A percentile compares a stretch with the other conserved stretches of the same genome.
Evolutionary conservation across 2,797 vertebrate species (phyloP).

Genomic region (Falco rusticolus): DNA sequence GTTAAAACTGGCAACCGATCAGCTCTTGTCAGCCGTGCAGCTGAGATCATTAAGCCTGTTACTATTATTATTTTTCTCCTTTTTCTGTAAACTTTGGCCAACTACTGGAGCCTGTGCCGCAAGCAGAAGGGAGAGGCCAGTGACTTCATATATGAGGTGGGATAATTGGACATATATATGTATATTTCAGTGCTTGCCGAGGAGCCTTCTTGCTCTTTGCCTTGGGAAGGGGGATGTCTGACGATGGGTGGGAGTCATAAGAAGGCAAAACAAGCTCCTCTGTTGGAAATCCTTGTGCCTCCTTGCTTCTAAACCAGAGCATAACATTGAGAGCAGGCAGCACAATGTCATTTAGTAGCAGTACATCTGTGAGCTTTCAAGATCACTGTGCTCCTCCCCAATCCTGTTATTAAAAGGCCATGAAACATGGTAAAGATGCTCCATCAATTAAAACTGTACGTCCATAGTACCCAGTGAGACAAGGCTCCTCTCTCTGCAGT

Average conservation of each 20-base stretch:
- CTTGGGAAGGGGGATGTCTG: background rate
- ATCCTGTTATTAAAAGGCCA: background rate
- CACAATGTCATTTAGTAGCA: background rate
- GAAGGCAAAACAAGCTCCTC: background rate
- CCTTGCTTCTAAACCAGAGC: background rate
- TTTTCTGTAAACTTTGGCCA: constrained; percentile 1
- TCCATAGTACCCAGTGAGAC: background rate
- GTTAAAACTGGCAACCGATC: constrained; percentile 53
- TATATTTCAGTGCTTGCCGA: background rate
- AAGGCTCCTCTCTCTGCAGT: background rate
- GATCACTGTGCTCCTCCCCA: background rate
- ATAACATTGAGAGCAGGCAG: background rate
- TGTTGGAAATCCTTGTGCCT: background rate
- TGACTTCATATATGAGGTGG: background rate
- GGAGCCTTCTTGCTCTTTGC: background rate
- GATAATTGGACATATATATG: background rate
- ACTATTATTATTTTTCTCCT: background rate
- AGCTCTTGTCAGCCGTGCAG: constrained; percentile 23
- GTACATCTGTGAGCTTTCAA: background rate
- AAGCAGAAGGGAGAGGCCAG: background rate
- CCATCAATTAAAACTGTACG: background rate
- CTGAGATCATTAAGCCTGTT: constrained; percentile 42
- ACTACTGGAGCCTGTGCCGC: background rate
- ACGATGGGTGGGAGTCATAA: background rate
- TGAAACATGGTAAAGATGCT: background rate